Evolutionary conservation across 2,797 vertebrate species (phyloP).

Genomic region (Trematomus bernacchii): DNA sequence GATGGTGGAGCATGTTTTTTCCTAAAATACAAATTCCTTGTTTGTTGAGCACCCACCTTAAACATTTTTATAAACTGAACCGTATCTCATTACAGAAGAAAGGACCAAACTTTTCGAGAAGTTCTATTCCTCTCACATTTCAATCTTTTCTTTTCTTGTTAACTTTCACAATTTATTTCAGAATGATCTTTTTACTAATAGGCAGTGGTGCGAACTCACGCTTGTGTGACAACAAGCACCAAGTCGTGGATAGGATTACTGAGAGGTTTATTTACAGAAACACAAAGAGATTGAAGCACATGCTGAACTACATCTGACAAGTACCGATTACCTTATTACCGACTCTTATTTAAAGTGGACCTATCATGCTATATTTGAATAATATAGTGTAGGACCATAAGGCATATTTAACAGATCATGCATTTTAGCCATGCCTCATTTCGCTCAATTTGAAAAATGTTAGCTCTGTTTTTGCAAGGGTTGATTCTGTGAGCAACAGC

Average conservation of each 20-base stretch:
- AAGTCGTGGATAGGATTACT: background rate
- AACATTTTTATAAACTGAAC: conserved; percentile 2
- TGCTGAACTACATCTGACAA: background rate
- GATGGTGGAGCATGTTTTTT: background rate
- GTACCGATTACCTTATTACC: background rate
- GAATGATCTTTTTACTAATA: background rate
- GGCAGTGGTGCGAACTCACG: background rate
- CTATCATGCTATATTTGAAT: no score
- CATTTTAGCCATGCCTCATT: no score
- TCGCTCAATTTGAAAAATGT: no score
- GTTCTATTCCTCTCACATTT: background rate
- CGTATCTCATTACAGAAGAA: background rate
- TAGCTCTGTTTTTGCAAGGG: no score
- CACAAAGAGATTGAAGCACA: background rate
- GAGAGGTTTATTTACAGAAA: conserved; percentile 11
- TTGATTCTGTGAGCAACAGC: no score
- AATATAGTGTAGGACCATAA: no score
- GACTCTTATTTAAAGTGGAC: no score
- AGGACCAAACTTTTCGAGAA: background rate
- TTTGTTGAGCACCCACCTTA: background rate
- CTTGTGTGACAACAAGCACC: background rate
- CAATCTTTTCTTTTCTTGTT: background rate
- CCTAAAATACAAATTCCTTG: background rate
- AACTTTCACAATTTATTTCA: background rate
- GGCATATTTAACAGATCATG: no score